Base-by-base conservation (phyloP, 1,140 invertebrate species). In the Scaptomyza pallida region DNA sequence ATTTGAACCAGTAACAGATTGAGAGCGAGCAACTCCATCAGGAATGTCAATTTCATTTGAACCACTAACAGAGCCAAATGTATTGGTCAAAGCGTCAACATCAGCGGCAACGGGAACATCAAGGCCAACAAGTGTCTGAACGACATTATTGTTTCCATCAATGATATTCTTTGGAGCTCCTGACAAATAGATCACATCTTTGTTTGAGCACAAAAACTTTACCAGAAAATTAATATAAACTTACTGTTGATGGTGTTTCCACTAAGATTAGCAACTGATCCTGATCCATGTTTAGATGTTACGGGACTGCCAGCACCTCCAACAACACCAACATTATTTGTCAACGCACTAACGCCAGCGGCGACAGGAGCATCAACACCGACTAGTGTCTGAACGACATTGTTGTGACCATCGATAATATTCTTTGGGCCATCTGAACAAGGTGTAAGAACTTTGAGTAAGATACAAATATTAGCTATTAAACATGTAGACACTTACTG, bases 191-290 rank as follows among this genome's bases (percentile, higher is more conserved):
- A 30, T 1, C n/a, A n/a, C n/a, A 30, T 9, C 8, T 8, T 9
- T 9, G 26, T 9, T 30, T 30, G 8, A 30, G 26, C 8, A 30
- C 6, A 9, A 8, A 6, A 9, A 30, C 26, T 30, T 30, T 30
- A 6, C 26, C 8, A 30, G 8, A 9, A 9, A 30, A 8, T 9
- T 30, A 2, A 30, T 0, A 10, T 8, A 0, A 0, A 76, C 78
- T 70, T 47, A 82, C 78, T 35, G 10, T 21, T 54, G 1, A 75
- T 45, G 1, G 26, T 5, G 17, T 82, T 77, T 13, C 78, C 78
- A 9, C 64, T 26, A 5, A 17, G 12, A 10, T 33, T 57, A 8
- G 47, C 55, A 44, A 35, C 9, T 6, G 10, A 2, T 17, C 41
- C 41, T 2, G 16, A 16, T 15, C 6, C 8, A 6, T 16, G 40